These are phyloP conservation scores for Echeneis naucrates DNA, from an alignment of 2,797 vertebrate species.

Conservation along the genomic window DNA sequence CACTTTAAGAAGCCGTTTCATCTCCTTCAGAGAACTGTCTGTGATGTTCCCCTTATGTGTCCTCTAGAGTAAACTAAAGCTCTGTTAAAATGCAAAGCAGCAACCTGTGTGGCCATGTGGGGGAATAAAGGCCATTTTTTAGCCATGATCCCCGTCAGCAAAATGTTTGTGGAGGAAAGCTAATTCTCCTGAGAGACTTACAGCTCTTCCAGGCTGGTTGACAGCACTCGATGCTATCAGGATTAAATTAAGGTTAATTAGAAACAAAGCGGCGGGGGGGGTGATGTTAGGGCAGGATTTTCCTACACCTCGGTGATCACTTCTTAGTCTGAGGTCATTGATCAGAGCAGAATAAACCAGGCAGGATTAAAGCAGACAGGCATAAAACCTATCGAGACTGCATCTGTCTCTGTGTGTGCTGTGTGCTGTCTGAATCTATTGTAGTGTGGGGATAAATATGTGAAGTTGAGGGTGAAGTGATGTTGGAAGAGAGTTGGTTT, in stretches of 20 bases:
- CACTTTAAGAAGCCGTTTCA: constrained; percentile 66
- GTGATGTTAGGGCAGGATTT: constrained; percentile 82
- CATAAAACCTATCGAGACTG: constrained; percentile 78
- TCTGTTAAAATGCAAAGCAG: constrained; percentile 85
- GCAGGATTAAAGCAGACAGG: constrained; percentile 78
- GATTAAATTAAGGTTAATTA: constrained; percentile 89
- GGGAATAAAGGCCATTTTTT: constrained; percentile 81
- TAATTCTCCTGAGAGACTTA: constrained; percentile 84
- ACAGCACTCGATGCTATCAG: constrained; percentile 85
- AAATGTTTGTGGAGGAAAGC: constrained; percentile 79
- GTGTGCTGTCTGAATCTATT: constrained; percentile 38
- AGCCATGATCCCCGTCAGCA: constrained; percentile 80
- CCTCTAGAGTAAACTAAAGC: constrained; percentile 74
- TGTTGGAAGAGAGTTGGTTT: constrained; percentile 67
- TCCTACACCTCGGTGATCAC: constrained; percentile 79
- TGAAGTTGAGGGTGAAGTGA: constrained; percentile 56
- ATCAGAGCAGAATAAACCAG: constrained; percentile 81
- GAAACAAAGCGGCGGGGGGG: constrained; percentile 80
- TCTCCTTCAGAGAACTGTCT: constrained; percentile 55
- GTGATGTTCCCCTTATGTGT: constrained; percentile 59
- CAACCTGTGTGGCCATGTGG: constrained; percentile 59
- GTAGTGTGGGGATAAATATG: constrained; percentile 63
- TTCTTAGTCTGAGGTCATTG: constrained; percentile 81
- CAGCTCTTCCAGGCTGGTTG: constrained; percentile 78
- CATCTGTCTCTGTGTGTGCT: constrained; percentile 45